Percentiles rank a stretch among this genome's conserved stretches.
These are phyloP conservation scores for Cinclus cinclus DNA, from an alignment of 2,113 vertebrate species.

Conservation along the genomic window DNA sequence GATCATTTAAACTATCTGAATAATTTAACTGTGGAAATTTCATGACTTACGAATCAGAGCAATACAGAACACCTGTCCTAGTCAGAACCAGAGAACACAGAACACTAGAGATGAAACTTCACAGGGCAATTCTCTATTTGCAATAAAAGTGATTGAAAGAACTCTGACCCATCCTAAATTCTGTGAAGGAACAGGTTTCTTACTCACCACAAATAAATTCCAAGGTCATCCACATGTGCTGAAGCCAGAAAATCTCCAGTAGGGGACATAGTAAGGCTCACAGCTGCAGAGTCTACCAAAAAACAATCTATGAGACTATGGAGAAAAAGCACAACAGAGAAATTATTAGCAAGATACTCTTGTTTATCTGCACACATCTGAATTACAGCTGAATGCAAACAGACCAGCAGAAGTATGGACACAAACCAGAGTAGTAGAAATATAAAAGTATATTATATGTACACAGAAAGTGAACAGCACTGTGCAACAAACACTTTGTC, in stretches of 20 bases:
- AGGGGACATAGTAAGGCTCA: constrained; percentile 89
- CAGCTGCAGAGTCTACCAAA: constrained; percentile 84
- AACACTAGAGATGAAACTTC: background rate
- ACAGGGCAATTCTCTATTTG: background rate
- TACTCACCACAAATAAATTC: constrained; percentile 92
- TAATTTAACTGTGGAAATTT: background rate
- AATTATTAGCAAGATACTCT: background rate
- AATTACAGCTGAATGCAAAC: background rate
- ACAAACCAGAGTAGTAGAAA: background rate
- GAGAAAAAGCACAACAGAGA: background rate
- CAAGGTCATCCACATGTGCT: constrained; percentile 90
- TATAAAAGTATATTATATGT: background rate
- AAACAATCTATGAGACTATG: constrained; percentile 92
- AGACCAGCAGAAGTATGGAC: background rate
- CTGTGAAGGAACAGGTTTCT: background rate
- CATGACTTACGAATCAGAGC: background rate
- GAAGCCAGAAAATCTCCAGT: constrained; percentile 94
- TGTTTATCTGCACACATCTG: background rate
- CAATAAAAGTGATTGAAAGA: background rate
- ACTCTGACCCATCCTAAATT: background rate
- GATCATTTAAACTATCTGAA: background rate
- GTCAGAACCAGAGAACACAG: background rate
- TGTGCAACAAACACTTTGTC: background rate
- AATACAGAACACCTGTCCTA: background rate
- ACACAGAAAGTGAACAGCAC: background rate